Base-by-base conservation (phyloP, 2,888 invertebrate genomes). In the Ophion slaviceki region DNA sequence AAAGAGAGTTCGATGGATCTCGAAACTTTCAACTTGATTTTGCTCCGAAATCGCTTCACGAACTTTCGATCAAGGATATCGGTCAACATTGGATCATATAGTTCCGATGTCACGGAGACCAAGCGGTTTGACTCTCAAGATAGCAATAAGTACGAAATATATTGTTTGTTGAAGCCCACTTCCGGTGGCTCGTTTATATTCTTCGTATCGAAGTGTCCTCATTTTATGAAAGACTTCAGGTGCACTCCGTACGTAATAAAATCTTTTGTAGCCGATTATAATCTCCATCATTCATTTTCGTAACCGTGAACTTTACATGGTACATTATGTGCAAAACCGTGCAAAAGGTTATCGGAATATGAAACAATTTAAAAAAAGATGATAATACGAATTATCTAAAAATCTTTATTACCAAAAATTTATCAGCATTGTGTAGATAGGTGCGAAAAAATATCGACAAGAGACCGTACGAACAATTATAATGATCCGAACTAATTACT, bases 111-210 rank as follows among this genome's bases (percentile, higher is more conserved):
- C 20, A 47, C 17, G 24, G 28, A 45, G 40, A 68, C 70, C 59
- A 40, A 64, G 66, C 79, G 79, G 70, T 66, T 79, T 82, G 57
- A 76, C 80, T 67, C 82, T 85, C 82, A 66, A 82, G 85, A 85
- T 82, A 82, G 71, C 85, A 85, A 85, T 85, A 85, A 85, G 85
- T 72, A 77, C 61, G 72, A 80, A 80, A 82, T 85, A 85, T 82
- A 82, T 85, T 85, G 78, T 85, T 72, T 66, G 76, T 62, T 75
- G 57, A 57, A 77, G 76, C 45, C 61, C 75, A 53, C 64, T 80
- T 74, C 72, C n/a, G 72, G 57, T 14, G 28, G 61, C 8, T 59
- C 76, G 62, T 14, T 61, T 59, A 67, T 80, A 59, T n/a, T 57
- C 17, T 68, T 40, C 36, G 24, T 62, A 68, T 53, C 57, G 45